Conservation (phyloP, 2,797 vertebrate species). For the Balearica regulorum region DNA sequence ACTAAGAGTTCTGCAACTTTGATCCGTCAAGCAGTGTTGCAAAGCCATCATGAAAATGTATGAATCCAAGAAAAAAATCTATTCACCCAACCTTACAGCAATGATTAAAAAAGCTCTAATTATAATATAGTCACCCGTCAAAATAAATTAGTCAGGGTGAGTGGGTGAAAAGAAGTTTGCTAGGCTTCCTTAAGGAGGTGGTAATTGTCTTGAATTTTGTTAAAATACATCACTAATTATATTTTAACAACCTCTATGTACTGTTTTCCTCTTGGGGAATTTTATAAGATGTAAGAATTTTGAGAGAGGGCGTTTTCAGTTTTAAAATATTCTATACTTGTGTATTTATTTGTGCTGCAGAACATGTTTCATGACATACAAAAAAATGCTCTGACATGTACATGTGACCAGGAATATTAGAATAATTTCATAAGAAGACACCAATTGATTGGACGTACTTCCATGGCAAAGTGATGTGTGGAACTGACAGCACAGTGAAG, state of each 20-base stretch:
- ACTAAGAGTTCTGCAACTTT: not conserved
- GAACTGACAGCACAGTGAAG: not conserved
- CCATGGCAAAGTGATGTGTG: not conserved
- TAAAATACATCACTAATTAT: conserved; percentile 42
- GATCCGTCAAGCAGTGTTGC: conserved; percentile 17
- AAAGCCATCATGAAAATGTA: conserved; percentile 49
- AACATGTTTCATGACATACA: not conserved
- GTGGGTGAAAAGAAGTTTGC: conserved; percentile 51
- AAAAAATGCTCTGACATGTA: not conserved
- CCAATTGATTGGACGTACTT: not conserved
- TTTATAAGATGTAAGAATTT: not conserved
- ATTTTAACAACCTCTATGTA: not conserved
- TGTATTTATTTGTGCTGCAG: not conserved
- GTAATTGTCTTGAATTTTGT: conserved; percentile 45
- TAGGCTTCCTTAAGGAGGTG: conserved; percentile 30
- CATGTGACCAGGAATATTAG: not conserved
- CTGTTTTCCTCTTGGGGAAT: not conserved
- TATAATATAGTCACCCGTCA: conserved; percentile 46
- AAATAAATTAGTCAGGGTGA: conserved; percentile 57
- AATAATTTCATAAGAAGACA: not conserved
- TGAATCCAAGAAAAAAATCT: conserved; percentile 41
- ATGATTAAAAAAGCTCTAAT: conserved; percentile 31
- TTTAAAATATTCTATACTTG: not conserved
- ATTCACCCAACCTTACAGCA: conserved; percentile 3
- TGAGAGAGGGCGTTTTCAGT: not conserved